These are phyloP conservation scores for Drosophila tsacasi DNA, from an alignment of 1,140 invertebrate genomes.

Conservation along the genomic window DNA sequence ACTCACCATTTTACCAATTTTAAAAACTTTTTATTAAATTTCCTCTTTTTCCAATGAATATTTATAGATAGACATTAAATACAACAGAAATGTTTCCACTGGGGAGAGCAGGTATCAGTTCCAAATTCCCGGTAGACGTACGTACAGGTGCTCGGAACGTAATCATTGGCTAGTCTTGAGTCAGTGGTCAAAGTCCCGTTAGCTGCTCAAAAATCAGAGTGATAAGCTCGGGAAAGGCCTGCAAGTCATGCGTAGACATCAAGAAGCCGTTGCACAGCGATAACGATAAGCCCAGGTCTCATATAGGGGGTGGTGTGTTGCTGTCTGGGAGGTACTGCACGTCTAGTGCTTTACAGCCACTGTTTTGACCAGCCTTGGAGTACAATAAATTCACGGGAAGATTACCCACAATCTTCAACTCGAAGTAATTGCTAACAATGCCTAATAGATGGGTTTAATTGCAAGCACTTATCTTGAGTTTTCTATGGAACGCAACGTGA, in stretches of 20 bases:
- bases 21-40: not conserved
- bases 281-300: conserved; percentile 17
- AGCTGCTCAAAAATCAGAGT: not conserved
- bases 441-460: not conserved
- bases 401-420: conserved; percentile 3
- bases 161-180: conserved; percentile 19
- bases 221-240: conserved; percentile 19
- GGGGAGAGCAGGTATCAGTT: not conserved
- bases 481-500: conserved; percentile 9
- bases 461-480: not conserved
- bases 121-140: not conserved
- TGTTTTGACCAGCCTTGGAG: not conserved
- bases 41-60: too few relatives aligned
- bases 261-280: conserved; percentile 35
- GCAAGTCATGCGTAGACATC: conserved; percentile 33
- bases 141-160: conserved; percentile 5
- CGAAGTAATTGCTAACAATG: conserved; percentile 4
- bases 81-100: not conserved
- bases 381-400: not conserved
- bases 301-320: not conserved
- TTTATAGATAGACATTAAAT: not conserved
- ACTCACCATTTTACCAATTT: too few relatives aligned
- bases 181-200: conserved; percentile 32
- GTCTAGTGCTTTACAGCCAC: conserved; percentile 15
- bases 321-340: conserved; percentile 1